Percentiles rank a stretch among this genome's conserved stretches.
phyloP scores from a whole-genome alignment of 2,797 vertebrate genomes.

The Cossypha caffra region DNA sequence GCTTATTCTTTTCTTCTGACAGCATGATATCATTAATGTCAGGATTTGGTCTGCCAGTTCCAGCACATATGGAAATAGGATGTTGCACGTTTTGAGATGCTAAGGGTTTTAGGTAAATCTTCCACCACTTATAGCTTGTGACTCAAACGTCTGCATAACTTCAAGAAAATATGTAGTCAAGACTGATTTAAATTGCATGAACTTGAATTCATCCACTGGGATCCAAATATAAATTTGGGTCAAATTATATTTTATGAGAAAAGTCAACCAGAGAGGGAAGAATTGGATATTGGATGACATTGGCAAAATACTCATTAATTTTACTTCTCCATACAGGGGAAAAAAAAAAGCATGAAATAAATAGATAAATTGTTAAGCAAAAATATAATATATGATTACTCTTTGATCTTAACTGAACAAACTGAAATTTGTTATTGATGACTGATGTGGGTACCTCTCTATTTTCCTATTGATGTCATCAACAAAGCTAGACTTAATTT shows the following conservation, averaged over 20 bases:
- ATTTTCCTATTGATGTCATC: background rate
- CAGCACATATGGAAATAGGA: background rate
- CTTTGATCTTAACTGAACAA: background rate
- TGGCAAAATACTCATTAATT: background rate
- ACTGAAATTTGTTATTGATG: background rate
- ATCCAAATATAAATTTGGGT: background rate
- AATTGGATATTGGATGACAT: background rate
- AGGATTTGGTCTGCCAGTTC: background rate
- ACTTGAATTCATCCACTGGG: background rate
- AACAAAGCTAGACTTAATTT: background rate
- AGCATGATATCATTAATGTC: background rate
- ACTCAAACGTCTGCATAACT: background rate
- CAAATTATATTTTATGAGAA: background rate
- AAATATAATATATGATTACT: background rate
- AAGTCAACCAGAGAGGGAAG: background rate
- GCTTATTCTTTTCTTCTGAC: background rate
- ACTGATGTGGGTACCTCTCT: background rate
- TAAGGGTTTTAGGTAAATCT: background rate
- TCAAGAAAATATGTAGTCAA: background rate
- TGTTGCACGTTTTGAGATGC: background rate
- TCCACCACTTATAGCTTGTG: background rate
- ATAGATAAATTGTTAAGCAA: background rate
- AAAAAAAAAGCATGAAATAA: background rate
- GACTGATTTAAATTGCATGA: background rate
- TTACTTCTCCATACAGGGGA: background rate